These are phyloP conservation scores for Columba janthina DNA, from an alignment of 2,113 vertebrate genomes.

Conservation along the genomic window DNA sequence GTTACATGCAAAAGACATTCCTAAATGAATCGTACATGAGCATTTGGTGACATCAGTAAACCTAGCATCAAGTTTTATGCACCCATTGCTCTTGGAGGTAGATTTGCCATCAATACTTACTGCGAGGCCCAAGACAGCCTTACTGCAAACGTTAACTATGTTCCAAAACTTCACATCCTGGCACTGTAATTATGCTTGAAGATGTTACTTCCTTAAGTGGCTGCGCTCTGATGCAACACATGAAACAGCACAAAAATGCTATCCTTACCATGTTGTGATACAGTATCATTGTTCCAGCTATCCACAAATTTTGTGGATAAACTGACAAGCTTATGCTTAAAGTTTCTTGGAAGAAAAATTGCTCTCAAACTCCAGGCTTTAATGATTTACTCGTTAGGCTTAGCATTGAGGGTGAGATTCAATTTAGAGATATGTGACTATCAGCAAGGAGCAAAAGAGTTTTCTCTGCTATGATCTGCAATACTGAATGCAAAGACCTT, in stretches of 20 bases:
- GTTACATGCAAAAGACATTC: neutral
- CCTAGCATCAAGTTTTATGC: neutral
- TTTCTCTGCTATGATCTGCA: neutral
- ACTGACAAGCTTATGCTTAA: neutral
- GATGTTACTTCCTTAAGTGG: neutral
- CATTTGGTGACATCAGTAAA: neutral
- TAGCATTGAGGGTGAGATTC: neutral
- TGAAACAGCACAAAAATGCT: neutral
- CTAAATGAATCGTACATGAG: neutral
- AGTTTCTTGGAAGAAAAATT: neutral
- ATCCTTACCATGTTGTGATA: neutral
- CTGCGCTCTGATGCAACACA: neutral
- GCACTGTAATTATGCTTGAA: neutral
- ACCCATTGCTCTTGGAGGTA: neutral
- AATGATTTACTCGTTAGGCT: neutral
- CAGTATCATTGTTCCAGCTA: neutral
- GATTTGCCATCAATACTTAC: neutral
- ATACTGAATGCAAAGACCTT: neutral
- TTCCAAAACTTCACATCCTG: neutral
- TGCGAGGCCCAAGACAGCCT: neutral
- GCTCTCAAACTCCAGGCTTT: neutral
- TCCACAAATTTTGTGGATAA: neutral
- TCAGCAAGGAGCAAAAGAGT: neutral
- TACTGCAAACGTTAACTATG: neutral
- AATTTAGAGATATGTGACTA: neutral